Conservation (phyloP, 1,140 invertebrate genomes). For the Ladona fulva region DNA sequence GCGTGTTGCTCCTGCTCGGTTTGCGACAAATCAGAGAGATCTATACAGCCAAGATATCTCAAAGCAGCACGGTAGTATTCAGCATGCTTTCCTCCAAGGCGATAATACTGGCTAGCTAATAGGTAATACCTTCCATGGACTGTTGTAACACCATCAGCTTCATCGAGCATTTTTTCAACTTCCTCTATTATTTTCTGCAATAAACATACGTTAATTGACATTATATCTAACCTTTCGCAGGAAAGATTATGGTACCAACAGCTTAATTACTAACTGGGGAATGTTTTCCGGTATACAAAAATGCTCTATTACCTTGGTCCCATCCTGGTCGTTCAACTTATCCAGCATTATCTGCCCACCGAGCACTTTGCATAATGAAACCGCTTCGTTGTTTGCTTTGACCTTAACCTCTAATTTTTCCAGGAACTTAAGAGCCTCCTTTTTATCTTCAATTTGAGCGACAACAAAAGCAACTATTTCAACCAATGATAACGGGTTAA, state of each 20-base stretch:
- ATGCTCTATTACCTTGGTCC: slow-evolving; percentile 50
- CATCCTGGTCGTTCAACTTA: slow-evolving; percentile 69
- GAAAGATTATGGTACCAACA: slow-evolving; percentile 12
- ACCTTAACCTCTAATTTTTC: slow-evolving; percentile 82
- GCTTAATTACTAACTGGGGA: slow-evolving; percentile 4
- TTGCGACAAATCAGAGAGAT: slow-evolving; percentile 54
- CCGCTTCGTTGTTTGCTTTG: slow-evolving; percentile 76
- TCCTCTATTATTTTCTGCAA: slow-evolving; percentile 77
- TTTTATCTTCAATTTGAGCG: slow-evolving; percentile 68
- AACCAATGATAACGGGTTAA: slow-evolving; percentile 84
- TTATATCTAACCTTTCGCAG: neutral
- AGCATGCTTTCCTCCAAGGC: slow-evolving; percentile 75
- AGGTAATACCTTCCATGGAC: slow-evolving; percentile 95
- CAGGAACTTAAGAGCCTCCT: slow-evolving; percentile 74
- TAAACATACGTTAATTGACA: neutral
- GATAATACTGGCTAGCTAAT: slow-evolving; percentile 84
- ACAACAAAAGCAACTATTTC: slow-evolving; percentile 77
- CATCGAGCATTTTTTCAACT: slow-evolving; percentile 75
- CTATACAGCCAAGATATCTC: slow-evolving; percentile 88
- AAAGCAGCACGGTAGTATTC: slow-evolving; percentile 93
- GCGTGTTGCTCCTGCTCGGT: slow-evolving; percentile 73
- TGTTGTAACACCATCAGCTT: slow-evolving; percentile 81
- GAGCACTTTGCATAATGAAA: slow-evolving; percentile 73
- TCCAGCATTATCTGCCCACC: slow-evolving; percentile 77
- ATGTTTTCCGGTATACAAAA: neutral